Evolutionary conservation across 2,113 vertebrate species (phyloP), one percentile per base, ranked within the genome.

Genomic region (Microcebus murinus): DNA sequence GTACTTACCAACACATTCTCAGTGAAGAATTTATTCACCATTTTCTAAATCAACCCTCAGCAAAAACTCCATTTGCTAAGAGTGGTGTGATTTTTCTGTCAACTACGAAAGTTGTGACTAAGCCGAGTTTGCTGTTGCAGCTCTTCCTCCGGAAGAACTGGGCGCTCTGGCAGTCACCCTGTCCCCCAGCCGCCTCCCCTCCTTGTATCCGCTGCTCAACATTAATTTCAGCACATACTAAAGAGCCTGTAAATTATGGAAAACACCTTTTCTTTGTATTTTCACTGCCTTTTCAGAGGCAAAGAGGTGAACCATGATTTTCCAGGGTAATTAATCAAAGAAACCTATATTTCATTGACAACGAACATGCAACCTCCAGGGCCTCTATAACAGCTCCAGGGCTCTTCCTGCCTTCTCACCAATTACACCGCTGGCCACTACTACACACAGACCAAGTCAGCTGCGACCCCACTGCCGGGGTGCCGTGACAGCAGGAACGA

Each of bases 331-430:
- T 52, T 65, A 83, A 90, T 34, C 63, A 94, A 63, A 65, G 4
- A 34, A 31, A 87, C 52, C 85, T 0, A 70, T 79, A 14, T 94
- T 48, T 65, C 91, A 27, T 2, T 92, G 6, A 0, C 45, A 91
- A 3, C n/a, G 80, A 94, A 80, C 52, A 39, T 6, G 39, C 21
- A 36, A 88, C 20, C 34, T 68, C 61, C 13, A 29, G 31, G 34
- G 8, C 36, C 73, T 36, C 74, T 29, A 23, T 77, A n/a, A 76
- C 14, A 55, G 31, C 27, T n/a, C 52, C 82, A 91, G 48, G 42
- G 80, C 89, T 84, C 73, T 87, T 79, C 96, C 94, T 67, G 31
- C 39, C 67, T 79, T 77, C 77, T 50, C 59, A 42, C 52, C 50
- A 87, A 18, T 59, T 63, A 36, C 27, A 45, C 11, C 20, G 23